These are phyloP conservation scores for Hecatera dysodea DNA, from an alignment of 2,888 invertebrate species.

Conservation along the genomic window DNA sequence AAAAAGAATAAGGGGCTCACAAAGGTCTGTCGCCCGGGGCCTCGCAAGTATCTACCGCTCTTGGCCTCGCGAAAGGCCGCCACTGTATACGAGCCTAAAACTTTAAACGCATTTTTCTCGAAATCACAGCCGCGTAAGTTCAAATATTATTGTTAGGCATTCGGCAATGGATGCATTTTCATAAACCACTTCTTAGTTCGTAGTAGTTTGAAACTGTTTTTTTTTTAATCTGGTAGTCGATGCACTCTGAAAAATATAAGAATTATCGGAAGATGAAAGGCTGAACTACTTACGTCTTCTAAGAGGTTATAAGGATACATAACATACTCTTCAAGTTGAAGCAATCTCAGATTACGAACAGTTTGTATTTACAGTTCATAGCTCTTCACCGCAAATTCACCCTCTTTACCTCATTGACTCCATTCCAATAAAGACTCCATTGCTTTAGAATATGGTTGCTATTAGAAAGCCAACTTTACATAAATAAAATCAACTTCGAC, in stretches of 20 bases:
- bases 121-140: too few species aligned
- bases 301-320: constrained; percentile 21
- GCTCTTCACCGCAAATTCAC: constrained; percentile 35
- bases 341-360: constrained; percentile 53
- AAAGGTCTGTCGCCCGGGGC: too few species aligned
- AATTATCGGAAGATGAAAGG: neutral
- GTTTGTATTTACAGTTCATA: constrained; percentile 56
- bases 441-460: neutral
- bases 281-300: neutral
- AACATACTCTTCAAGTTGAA: constrained; percentile 40
- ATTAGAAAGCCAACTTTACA: neutral
- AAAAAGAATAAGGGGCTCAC: too few species aligned
- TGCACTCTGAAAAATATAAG: neutral
- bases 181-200: neutral
- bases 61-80: too few species aligned
- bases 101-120: too few species aligned
- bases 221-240: neutral
- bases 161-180: neutral
- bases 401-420: neutral
- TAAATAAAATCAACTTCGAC: constrained; percentile 54
- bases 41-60: too few species aligned
- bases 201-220: too few species aligned
- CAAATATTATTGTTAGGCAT: too few species aligned
- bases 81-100: too few species aligned
- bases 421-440: constrained; percentile 15